Percentiles rank a stretch among this genome's conserved stretches.
These are phyloP conservation scores for Tapirus terrestris DNA, from an alignment of 2,113 vertebrate genomes.

Conservation along the genomic window DNA sequence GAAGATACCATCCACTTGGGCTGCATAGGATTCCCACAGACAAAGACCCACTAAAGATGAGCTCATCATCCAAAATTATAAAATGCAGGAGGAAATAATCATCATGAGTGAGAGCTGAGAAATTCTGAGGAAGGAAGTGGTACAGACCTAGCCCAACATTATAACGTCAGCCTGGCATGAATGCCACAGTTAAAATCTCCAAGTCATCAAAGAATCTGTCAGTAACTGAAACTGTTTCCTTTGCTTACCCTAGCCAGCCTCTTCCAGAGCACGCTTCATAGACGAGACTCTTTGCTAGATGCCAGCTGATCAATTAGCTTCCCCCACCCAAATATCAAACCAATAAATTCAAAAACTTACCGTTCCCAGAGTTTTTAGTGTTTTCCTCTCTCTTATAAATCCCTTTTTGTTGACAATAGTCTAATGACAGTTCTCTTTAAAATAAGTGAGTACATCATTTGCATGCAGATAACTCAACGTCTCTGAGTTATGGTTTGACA, in stretches of 20 bases:
- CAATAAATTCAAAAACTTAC: not conserved
- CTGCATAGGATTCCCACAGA: not conserved
- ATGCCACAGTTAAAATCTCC: not conserved
- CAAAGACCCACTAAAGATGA: not conserved
- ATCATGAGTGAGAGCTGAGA: not conserved
- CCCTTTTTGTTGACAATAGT: not conserved
- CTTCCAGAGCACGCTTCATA: not conserved
- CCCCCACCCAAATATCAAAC: not conserved
- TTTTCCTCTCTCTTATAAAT: not conserved
- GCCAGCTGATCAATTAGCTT: not conserved
- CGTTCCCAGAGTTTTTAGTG: not conserved
- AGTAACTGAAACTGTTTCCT: not conserved
- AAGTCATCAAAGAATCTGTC: not conserved
- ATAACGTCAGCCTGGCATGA: not conserved
- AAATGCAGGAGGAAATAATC: not conserved
- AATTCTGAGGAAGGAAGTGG: not conserved
- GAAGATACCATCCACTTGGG: not conserved
- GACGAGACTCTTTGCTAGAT: not conserved
- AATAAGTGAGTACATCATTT: not conserved
- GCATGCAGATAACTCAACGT: not conserved
- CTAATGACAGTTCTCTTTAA: not conserved
- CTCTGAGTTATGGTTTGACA: not conserved
- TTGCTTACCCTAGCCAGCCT: not conserved
- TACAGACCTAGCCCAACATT: not conserved
- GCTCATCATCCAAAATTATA: not conserved